Evolutionary conservation across 2,888 invertebrate genomes (phyloP), one percentile per base, ranked within the genome.

Genomic region (Nowickia ferox): DNA sequence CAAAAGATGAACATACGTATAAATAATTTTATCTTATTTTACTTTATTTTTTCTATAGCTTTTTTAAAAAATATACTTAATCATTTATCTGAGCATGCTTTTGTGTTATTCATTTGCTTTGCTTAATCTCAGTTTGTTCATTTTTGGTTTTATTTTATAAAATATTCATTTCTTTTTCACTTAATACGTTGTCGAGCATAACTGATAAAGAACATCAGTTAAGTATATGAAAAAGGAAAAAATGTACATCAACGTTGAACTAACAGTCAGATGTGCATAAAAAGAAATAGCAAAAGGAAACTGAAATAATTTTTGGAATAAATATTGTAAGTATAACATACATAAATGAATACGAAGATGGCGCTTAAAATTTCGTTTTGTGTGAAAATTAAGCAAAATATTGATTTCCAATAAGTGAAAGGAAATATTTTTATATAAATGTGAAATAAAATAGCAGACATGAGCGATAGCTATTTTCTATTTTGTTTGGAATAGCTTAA

Each of bases 161-260:
- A 46, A 69, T 51, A 42, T 68, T 44, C 22, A 55, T 65, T 78
- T 71, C 61, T 68, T 78, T 63, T 38, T 30, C 19, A 71, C 85
- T 82, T 65, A 69, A 78, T 75, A 82, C 13, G 72, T 80, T 79
- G 44, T 86, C 65, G 74, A 88, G 83, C 86, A 76, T 84, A 69
- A 84, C 87, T 84, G 83, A 87, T 88, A 85, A 84, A 87, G 69
- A 85, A 87, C 85, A 82, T 79, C 76, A 79, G 71, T 78, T 68
- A 75, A 84, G 76, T 53, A 80, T 40, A 51, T 19, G 19, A 69
- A 61, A 30, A 57, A n/a, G n/a, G 40, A 59, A 46, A 40, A 53
- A 51, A 40, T 8, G 5, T 17, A 69, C 17, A 61, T 63, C 22
- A 63, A 30, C 40, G 55, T 42, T 38, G 17, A 22, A 74, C 40